Conservation (phyloP, 1,140 invertebrate genomes). For the Megalonaias nervosa region DNA sequence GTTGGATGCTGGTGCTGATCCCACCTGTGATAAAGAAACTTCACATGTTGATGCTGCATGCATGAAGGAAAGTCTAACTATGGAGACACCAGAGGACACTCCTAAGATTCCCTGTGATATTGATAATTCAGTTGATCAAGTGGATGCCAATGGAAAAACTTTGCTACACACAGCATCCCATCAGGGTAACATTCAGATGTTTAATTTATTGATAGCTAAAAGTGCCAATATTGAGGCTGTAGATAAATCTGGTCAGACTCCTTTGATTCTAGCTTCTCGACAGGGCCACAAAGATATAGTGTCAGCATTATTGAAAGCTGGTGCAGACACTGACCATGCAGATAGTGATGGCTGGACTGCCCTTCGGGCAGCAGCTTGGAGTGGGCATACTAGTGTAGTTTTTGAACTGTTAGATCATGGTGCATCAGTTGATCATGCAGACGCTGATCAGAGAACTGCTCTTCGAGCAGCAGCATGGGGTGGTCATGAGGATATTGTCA, state of each 20-base stretch:
- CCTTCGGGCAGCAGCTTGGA: constrained; percentile 84
- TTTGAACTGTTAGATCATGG: constrained; percentile 84
- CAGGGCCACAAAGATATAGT: constrained; percentile 74
- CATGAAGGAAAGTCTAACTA: constrained; percentile 36
- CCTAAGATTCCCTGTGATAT: constrained; percentile 41
- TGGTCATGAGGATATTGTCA: constrained; percentile 92
- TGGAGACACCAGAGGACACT: constrained; percentile 30
- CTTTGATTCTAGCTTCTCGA: constrained; percentile 82
- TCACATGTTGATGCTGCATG: constrained; percentile 22
- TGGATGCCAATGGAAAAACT: constrained; percentile 77
- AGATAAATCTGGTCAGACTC: constrained; percentile 85
- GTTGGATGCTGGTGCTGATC: constrained; percentile 63
- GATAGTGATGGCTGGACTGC: constrained; percentile 74
- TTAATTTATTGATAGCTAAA: constrained; percentile 82
- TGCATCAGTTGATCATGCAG: constrained; percentile 86
- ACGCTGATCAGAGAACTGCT: constrained; percentile 87
- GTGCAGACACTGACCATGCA: constrained; percentile 67
- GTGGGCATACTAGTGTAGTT: constrained; percentile 83
- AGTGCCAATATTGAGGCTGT: constrained; percentile 88
- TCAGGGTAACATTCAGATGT: constrained; percentile 84
- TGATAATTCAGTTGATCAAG: constrained; percentile 52
- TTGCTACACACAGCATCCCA: constrained; percentile 82
- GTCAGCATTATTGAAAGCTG: constrained; percentile 59
- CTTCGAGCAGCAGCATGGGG: constrained; percentile 94
- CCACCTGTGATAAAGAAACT: constrained; percentile 43